Evolutionary conservation across 2,797 vertebrate species (phyloP), one percentile per base, ranked within the genome.

Genomic region (Anabacerthia variegaticeps): DNA sequence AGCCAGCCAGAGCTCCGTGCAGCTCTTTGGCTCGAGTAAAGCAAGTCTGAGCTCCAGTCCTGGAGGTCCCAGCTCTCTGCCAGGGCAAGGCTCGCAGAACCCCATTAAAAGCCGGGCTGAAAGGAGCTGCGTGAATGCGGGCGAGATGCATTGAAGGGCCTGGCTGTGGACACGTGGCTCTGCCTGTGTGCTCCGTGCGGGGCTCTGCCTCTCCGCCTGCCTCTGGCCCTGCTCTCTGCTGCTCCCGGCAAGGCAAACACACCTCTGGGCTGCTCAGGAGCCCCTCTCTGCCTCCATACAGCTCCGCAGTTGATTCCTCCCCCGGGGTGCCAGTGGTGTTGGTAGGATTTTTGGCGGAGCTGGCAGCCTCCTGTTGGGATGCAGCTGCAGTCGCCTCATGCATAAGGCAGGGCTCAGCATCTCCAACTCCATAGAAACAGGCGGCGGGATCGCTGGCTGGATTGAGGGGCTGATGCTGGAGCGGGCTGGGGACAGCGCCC

Each of bases 351-450:
- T 90, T 46, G 44, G 91, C 67, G 30, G 94, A 89, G 80, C 94
- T 86, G 34, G 8, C 90, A 93, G 96, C 83, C 58, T 63, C 83
- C 58, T 63, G 43, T 91, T 92, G 89, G 52, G 55, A 77, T 80
- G 95, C 95, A 97, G 97, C 97, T 97, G 97, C 96, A 96, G 97
- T 58, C 80, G 92, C 87, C 97, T 97, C 94, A 88, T 92, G 91
- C 96, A 95, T 81, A 97, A 97, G 96, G 65, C 96, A 97, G 95
- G 94, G 93, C 23, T 79, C 95, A 78, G 97, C 92, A 95, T 94
- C 89, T 75, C 55, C 55, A 97, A 96, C 97, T 97, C 97, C 97
- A 97, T 97, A 97, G 97, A 97, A 97, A 97, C 97, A 85, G 94
- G 94, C 92, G 73, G 94, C 85, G 90, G 78, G 91, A 43, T 56